Conservation (phyloP, 2,797 vertebrate genomes). For the Coreius guichenoti region DNA sequence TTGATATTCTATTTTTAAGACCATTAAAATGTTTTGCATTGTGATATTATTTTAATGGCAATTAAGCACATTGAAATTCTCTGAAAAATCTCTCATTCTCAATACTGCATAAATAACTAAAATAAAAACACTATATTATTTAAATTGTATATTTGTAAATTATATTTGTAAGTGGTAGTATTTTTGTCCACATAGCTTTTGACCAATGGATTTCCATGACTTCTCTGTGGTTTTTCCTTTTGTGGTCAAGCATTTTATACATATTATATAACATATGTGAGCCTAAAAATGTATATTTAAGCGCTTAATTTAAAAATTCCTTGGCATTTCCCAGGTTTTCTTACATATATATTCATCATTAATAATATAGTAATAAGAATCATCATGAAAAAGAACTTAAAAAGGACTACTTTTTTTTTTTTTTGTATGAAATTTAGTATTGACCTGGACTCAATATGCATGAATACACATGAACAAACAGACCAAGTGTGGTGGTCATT, state of each 20-base stretch:
- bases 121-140: neutral
- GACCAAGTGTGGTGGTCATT: neutral
- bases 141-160: neutral
- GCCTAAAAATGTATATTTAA: neutral
- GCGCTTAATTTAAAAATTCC: neutral
- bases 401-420: neutral
- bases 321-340: neutral
- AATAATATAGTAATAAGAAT: neutral
- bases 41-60: neutral
- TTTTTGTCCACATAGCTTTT: neutral
- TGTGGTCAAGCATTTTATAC: neutral
- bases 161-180: no score
- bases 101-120: neutral
- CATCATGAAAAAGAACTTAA: neutral
- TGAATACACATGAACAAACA: neutral
- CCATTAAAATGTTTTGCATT: neutral
- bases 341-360: neutral
- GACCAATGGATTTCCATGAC: neutral
- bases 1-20: neutral
- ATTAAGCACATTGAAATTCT: neutral
- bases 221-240: neutral
- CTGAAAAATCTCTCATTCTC: neutral
- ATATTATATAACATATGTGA: neutral
- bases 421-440: neutral
- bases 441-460: neutral